phyloP scores from a whole-genome alignment of 2,113 vertebrate genomes.

The Natator depressus region DNA sequence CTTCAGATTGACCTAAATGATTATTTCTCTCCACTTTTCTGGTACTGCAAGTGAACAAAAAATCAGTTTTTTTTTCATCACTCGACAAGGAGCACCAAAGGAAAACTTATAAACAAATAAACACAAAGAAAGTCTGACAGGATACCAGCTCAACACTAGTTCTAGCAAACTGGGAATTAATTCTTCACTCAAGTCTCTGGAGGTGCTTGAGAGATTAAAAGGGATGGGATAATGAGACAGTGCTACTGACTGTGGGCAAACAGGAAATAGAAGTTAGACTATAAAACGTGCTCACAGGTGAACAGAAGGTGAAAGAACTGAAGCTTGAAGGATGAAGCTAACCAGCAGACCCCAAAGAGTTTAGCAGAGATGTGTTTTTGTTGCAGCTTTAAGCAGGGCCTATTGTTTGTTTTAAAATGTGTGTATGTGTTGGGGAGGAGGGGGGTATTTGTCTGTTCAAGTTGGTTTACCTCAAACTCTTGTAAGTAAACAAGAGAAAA shows the following conservation, averaged over 20 bases:
- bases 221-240: not conserved
- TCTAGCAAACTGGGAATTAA: not conserved
- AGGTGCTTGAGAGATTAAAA: not conserved
- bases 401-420: not conserved
- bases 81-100: not conserved
- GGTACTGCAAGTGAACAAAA: not conserved
- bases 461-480: not conserved
- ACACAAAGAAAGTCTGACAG: not conserved
- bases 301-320: conserved; percentile 1
- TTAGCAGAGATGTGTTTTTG: not conserved
- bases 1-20: not conserved
- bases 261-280: not conserved
- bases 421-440: rapidly evolving
- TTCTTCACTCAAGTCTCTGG: not conserved
- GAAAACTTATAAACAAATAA: not conserved
- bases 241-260: not conserved
- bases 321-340: not conserved
- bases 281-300: not conserved
- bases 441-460: not conserved
- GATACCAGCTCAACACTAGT: not conserved
- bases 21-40: too few species aligned
- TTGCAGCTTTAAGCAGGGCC: not conserved
- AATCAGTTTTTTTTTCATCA: not conserved
- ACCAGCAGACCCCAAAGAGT: not conserved
- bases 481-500: not conserved